These are phyloP conservation scores for Recurvirostra avosetta DNA, from an alignment of 2,113 vertebrate genomes.

Conservation along the genomic window DNA sequence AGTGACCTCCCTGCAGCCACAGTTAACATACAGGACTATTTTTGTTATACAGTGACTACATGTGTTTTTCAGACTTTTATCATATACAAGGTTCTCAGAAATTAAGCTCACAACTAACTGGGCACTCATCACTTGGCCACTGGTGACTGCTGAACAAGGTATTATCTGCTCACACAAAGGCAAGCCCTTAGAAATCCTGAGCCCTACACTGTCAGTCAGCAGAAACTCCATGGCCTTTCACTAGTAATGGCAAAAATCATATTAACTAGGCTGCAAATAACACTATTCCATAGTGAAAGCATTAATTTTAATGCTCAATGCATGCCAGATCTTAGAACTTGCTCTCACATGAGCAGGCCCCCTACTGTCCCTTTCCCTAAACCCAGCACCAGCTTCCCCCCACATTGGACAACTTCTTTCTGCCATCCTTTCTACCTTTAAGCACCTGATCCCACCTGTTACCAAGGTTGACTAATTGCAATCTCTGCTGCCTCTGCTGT, in stretches of 20 bases:
- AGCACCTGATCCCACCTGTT: neutral
- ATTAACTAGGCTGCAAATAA: neutral
- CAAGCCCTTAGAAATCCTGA: neutral
- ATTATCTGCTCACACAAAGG: neutral
- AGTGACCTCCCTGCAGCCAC: fast-evolving
- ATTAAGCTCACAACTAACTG: neutral
- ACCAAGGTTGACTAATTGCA: neutral
- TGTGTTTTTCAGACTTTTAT: neutral
- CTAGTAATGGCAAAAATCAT: neutral
- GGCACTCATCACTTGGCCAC: neutral
- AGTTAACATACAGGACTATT: neutral
- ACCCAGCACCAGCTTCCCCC: neutral
- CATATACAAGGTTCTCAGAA: neutral
- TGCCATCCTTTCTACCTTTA: neutral
- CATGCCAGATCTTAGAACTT: neutral
- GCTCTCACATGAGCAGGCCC: neutral
- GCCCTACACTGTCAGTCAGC: neutral
- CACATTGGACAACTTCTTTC: neutral
- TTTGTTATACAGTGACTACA: neutral
- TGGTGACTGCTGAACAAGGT: neutral
- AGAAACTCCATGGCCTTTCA: fast-evolving
- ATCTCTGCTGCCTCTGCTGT: neutral
- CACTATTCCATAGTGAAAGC: neutral
- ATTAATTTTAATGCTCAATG: neutral
- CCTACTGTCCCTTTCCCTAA: neutral